Conservation (phyloP, 1,140 invertebrate species). For the Thereuonema tuberculata region DNA sequence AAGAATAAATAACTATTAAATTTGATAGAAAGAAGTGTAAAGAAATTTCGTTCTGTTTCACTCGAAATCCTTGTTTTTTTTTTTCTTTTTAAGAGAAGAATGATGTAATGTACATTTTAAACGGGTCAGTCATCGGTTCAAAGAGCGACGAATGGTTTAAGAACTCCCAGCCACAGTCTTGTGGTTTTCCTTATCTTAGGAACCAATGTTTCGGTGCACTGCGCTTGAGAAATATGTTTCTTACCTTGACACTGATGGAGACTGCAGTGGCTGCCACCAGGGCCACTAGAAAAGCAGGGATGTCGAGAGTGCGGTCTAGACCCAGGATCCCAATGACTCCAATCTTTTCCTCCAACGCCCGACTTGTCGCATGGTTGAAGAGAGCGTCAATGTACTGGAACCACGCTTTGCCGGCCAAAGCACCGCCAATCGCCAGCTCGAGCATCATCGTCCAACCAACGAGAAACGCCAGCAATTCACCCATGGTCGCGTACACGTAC, state of each 20-base stretch:
- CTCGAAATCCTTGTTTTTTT: too few species aligned
- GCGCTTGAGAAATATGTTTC: too few species aligned
- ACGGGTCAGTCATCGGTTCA: too few species aligned
- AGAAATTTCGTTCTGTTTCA: too few species aligned
- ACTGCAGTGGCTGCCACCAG: neutral
- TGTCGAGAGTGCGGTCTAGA: slow-evolving; percentile 11
- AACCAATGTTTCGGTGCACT: too few species aligned
- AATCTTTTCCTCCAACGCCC: neutral
- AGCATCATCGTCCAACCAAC: slow-evolving; percentile 25
- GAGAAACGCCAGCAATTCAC: slow-evolving; percentile 36
- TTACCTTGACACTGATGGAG: neutral
- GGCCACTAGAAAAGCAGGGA: neutral
- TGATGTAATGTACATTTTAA: too few species aligned
- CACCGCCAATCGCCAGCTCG: neutral
- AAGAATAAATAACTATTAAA: too few species aligned
- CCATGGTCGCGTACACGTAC: slow-evolving; percentile 36
- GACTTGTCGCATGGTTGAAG: neutral
- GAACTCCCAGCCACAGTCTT: too few species aligned
- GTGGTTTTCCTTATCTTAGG: too few species aligned
- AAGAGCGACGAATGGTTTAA: too few species aligned
- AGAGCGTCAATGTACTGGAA: slow-evolving; percentile 14
- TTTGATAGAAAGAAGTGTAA: too few species aligned
- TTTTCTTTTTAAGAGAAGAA: too few species aligned
- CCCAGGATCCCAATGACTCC: slow-evolving; percentile 3
- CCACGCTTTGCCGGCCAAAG: slow-evolving; percentile 15